Percentiles rank a stretch among this genome's conserved stretches.
These are phyloP conservation scores for Lamellibrachia columna DNA, from an alignment of 2,888 invertebrate species.

Conservation along the genomic window DNA sequence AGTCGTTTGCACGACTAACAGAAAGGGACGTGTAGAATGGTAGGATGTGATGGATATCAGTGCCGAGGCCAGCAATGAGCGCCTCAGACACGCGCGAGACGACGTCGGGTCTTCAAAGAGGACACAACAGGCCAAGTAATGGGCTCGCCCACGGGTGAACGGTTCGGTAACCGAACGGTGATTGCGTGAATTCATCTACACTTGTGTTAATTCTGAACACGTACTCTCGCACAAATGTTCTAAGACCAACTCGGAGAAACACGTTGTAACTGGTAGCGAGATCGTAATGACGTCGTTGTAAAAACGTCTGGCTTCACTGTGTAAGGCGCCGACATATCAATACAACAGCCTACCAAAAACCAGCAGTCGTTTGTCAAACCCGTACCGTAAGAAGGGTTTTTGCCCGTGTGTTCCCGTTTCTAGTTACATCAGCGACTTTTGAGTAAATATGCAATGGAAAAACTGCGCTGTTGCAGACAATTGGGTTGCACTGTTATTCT, in stretches of 20 bases:
- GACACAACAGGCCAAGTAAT: not conserved
- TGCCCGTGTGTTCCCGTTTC: not conserved
- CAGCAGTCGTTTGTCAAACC: not conserved
- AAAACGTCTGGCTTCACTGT: not conserved
- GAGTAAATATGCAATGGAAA: not conserved
- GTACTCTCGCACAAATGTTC: not conserved
- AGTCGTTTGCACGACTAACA: not conserved
- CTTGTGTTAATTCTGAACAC: constrained; percentile 10
- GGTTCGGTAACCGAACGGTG: not conserved
- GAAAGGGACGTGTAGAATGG: not conserved
- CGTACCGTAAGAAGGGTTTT: not conserved
- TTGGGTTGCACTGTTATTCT: too few relatives aligned
- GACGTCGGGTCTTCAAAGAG: not conserved
- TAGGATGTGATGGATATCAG: not conserved
- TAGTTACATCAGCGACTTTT: not conserved
- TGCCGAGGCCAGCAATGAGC: not conserved
- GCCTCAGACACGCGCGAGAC: not conserved
- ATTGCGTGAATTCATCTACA: constrained; percentile 3
- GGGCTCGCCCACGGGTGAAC: not conserved
- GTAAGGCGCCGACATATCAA: not conserved
- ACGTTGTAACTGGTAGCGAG: not conserved
- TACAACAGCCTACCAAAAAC: not conserved
- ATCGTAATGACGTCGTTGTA: not conserved
- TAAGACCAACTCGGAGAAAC: not conserved
- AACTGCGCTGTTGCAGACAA: too few relatives aligned